These are phyloP conservation scores for Bhutanitis thaidina DNA, from an alignment of 2,888 invertebrate genomes.

Conservation along the genomic window DNA sequence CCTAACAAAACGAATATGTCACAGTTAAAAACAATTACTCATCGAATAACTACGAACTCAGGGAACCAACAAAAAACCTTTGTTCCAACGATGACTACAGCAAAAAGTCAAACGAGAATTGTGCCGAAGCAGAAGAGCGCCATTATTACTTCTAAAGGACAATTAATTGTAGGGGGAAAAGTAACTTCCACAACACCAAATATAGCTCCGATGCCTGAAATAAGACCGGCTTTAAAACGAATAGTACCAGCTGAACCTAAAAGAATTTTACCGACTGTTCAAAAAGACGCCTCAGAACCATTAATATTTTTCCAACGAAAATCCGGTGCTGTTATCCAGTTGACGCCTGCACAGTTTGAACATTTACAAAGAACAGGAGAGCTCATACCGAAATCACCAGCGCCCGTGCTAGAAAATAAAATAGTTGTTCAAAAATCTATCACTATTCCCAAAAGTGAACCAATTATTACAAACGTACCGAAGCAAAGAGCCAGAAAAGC, in stretches of 20 bases:
- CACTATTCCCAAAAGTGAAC: slow-evolving; percentile 43
- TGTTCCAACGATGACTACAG: slow-evolving; percentile 36
- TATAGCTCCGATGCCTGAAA: slow-evolving; percentile 71
- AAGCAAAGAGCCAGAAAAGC: slow-evolving; percentile 54
- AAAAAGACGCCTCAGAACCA: slow-evolving; percentile 59
- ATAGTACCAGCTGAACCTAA: slow-evolving; percentile 57
- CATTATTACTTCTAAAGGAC: slow-evolving; percentile 79
- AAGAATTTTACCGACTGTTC: slow-evolving; percentile 56
- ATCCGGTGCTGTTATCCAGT: slow-evolving; percentile 70
- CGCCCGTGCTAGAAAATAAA: slow-evolving; percentile 51
- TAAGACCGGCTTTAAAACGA: slow-evolving; percentile 55
- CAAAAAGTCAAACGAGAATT: slow-evolving; percentile 56
- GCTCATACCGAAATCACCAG: slow-evolving; percentile 55
- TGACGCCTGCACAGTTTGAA: slow-evolving; percentile 73
- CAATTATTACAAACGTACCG: slow-evolving; percentile 36
- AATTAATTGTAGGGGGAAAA: slow-evolving; percentile 70
- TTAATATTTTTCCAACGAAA: slow-evolving; percentile 70
- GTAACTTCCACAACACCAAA: slow-evolving; percentile 65
- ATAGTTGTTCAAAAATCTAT: slow-evolving; percentile 55
- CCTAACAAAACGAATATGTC: slow-evolving; percentile 68
- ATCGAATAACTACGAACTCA: slow-evolving; percentile 49
- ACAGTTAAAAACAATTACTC: slow-evolving; percentile 60
- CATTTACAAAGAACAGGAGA: slow-evolving; percentile 72
- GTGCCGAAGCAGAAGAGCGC: slow-evolving; percentile 69
- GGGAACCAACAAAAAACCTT: slow-evolving; percentile 43